A percentile compares a stretch with the other conserved stretches of the same genome.
Evolutionary conservation across 30 jellyfish, hydroid and myxozoan species (phyloP).

Genomic region (Pseudorhiza aurosa): DNA sequence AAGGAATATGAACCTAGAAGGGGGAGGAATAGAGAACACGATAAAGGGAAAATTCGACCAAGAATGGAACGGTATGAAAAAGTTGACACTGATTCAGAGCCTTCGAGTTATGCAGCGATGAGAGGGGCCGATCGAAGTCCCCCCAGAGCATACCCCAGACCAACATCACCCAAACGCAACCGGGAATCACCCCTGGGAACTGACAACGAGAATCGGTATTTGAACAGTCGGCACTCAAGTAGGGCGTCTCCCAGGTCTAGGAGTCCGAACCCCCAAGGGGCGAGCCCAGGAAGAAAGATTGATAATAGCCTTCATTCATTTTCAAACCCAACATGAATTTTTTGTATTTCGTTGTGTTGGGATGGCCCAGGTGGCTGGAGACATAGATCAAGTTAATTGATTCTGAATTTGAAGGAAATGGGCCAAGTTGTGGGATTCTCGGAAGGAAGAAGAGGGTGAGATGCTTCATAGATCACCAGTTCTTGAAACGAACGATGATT

Average conservation of each 20-base stretch:
- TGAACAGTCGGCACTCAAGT: constrained; percentile 8
- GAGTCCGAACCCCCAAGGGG: constrained; percentile 57
- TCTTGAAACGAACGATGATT: too few species aligned
- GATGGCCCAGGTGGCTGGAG: too few species aligned
- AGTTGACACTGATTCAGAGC: constrained; percentile 13
- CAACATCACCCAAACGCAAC: constrained; percentile 67
- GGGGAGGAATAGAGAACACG: constrained; percentile 23
- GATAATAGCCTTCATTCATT: too few species aligned
- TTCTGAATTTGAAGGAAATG: too few species aligned
- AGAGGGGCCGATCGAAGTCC: constrained; percentile 71
- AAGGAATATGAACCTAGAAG: constrained; percentile 20
- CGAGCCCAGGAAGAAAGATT: constrained; percentile 23
- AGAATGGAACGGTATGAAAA: constrained; percentile 34
- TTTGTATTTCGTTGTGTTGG: too few species aligned
- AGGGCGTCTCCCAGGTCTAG: constrained; percentile 57
- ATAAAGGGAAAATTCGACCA: constrained; percentile 28
- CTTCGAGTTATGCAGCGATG: constrained; percentile 32
- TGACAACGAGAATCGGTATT: constrained; percentile 54
- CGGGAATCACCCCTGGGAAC: constrained; percentile 77
- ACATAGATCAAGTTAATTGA: too few species aligned
- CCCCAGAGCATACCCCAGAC: constrained; percentile 95
- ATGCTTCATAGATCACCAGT: too few species aligned
- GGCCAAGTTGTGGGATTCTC: too few species aligned
- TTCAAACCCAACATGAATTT: too few species aligned
- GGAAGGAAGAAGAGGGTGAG: too few species aligned